Conservation (phyloP, 2,888 invertebrate genomes). For the Caenorhabditis imperialis region DNA sequence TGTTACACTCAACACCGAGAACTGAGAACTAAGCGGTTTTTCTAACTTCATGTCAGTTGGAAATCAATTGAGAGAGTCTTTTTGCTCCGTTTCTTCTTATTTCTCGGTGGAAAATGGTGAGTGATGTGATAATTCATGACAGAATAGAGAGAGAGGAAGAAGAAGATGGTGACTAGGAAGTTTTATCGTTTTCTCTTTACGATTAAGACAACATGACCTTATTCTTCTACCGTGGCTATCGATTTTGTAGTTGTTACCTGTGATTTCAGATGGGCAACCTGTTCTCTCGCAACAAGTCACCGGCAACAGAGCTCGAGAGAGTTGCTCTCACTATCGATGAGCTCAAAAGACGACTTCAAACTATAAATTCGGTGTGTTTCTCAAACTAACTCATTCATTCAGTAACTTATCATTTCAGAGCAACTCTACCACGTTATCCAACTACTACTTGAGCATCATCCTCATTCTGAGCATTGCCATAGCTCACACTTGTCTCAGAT, state of each 20-base stretch:
- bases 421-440: conserved; percentile 37
- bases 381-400: background rate
- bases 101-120: conserved; percentile 19
- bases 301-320: conserved; percentile 50
- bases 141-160: too few species aligned
- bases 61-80: conserved; percentile 37
- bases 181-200: conserved; percentile 1
- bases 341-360: conserved; percentile 30
- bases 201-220: background rate
- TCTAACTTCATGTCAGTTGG: conserved; percentile 32
- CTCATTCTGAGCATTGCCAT: conserved; percentile 33
- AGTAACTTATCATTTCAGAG: conserved; percentile 26
- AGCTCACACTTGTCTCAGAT: conserved; percentile 47
- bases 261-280: conserved; percentile 46
- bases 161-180: too few species aligned
- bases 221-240: background rate
- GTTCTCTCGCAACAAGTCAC: conserved; percentile 39
- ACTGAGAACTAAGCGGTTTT: conserved; percentile 27
- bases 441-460: conserved; percentile 39
- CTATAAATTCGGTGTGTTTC: conserved; percentile 24
- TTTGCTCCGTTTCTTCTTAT: conserved; percentile 5
- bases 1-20: conserved; percentile 32
- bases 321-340: conserved; percentile 49
- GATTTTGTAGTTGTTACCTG: background rate
- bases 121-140: conserved; percentile 12